Evolutionary conservation across 2,113 vertebrate species (phyloP), one percentile per base, ranked within the genome.

Genomic region (Mus spicilegus): DNA sequence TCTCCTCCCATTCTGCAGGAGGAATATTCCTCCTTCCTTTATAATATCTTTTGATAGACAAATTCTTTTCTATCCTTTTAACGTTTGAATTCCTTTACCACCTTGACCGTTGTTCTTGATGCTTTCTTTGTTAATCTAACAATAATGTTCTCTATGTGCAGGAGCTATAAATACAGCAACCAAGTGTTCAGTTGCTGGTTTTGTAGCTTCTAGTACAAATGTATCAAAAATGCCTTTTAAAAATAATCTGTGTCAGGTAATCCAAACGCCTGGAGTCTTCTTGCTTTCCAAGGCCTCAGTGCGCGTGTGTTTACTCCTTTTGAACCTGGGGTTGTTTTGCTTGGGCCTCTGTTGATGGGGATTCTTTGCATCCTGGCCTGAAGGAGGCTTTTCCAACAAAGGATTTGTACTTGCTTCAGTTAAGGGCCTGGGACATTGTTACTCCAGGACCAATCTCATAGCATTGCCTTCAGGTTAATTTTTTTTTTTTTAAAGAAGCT

Each of bases 381-480:
- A 89, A 94, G 80, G 61, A 95, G 26, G 46, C 36, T 67, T 90
- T 82, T 95, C 42, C 24, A 75, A 91, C 28, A 77, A 89, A 86
- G 36, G 22, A 61, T 90, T 91, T 89, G 8, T 19, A 65, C 96
- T 91, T 93, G 73, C 58, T n/a, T 95, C 87, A 91, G 39, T 89
- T 93, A 65, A 46, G 54, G 22, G 69, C 28, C 16, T 94, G 77
- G 46, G 76, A 22, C 30, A 58, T 72, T 75, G 84, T 67, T n/a
- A 61, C 22, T 69, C 12, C 36, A 49, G 49, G 63, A 54, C 24
- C 36, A 93, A 46, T 94, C 90, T 67, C 39, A 39, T 94, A 88
- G 75, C 51, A 89, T 26, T 92, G 28, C 75, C 70, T 78, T 93
- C 17, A 84, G n/a, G n/a, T 75, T 95, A 42, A 67, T 17, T 19